Evolutionary conservation across 2,797 vertebrate genomes (phyloP).

Genomic region (Jordanella pulchra): DNA sequence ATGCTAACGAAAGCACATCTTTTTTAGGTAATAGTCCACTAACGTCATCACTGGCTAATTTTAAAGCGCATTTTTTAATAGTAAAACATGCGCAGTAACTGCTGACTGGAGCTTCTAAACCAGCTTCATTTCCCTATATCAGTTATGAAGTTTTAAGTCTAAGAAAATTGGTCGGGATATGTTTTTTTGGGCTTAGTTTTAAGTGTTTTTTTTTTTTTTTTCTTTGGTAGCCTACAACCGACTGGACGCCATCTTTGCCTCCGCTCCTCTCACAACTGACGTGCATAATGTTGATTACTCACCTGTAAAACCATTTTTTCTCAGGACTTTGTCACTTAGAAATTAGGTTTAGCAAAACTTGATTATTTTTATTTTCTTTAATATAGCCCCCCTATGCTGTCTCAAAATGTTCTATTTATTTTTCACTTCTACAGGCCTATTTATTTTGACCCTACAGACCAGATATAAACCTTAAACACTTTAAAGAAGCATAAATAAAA

Average conservation of each 20-base stretch:
- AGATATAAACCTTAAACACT: background rate
- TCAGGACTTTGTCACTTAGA: background rate
- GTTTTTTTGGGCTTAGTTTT: background rate
- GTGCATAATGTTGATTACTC: background rate
- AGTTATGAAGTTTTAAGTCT: background rate
- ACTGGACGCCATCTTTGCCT: background rate
- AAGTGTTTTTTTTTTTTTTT: too few relatives aligned
- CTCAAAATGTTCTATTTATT: background rate
- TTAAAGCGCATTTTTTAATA: background rate
- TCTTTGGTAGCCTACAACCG: too few relatives aligned
- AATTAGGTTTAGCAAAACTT: too few relatives aligned
- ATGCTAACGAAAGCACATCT: background rate
- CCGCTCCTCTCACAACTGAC: background rate
- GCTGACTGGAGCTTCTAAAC: background rate
- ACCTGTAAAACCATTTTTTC: background rate
- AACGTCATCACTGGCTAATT: background rate
- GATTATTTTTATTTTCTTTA: too few relatives aligned
- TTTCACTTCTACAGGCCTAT: background rate
- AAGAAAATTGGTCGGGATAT: background rate
- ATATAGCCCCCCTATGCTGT: background rate
- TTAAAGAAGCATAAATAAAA: background rate
- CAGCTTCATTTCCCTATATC: background rate
- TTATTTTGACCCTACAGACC: background rate
- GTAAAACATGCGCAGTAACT: background rate
- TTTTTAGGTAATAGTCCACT: background rate